A percentile compares a stretch with the other conserved stretches of the same genome.
These are phyloP conservation scores for Aphyosemion australe DNA, from an alignment of 2,113 vertebrate genomes.

Conservation along the genomic window DNA sequence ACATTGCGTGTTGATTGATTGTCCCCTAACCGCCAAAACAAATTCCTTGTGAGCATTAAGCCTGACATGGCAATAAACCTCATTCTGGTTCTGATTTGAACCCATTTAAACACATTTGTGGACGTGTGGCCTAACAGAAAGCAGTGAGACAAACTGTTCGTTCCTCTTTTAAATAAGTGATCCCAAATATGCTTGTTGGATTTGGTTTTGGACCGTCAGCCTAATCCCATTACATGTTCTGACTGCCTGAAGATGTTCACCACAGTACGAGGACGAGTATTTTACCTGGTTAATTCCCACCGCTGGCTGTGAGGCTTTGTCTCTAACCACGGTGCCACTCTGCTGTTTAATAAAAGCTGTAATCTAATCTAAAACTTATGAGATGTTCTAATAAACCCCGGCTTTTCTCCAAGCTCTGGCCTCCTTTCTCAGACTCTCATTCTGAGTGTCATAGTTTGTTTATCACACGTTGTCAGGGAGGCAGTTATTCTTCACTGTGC, in stretches of 20 bases:
- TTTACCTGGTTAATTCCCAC: constrained; percentile 6
- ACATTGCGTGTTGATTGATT: no score
- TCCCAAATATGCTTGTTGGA: not conserved
- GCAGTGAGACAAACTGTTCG: no score
- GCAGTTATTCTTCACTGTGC: constrained; percentile 22
- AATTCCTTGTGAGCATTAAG: no score
- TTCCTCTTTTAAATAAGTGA: no score
- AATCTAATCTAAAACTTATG: constrained; percentile 18
- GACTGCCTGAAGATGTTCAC: not conserved
- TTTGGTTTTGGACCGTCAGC: not conserved
- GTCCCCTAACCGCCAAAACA: no score
- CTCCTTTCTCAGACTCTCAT: constrained; percentile 20
- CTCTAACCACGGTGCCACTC: not conserved
- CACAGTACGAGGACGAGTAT: not conserved
- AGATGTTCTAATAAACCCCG: constrained; percentile 13
- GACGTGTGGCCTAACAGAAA: no score
- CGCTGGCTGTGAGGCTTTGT: not conserved
- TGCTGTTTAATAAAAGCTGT: constrained; percentile 19
- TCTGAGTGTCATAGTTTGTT: constrained; percentile 33
- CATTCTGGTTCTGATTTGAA: no score
- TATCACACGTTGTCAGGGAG: constrained; percentile 32
- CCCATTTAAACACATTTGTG: no score
- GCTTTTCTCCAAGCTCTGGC: constrained; percentile 6
- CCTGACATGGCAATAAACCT: no score
- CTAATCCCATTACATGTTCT: not conserved